phyloP scores from a whole-genome alignment of 2,888 invertebrate species.

The Polia nebulosa region DNA sequence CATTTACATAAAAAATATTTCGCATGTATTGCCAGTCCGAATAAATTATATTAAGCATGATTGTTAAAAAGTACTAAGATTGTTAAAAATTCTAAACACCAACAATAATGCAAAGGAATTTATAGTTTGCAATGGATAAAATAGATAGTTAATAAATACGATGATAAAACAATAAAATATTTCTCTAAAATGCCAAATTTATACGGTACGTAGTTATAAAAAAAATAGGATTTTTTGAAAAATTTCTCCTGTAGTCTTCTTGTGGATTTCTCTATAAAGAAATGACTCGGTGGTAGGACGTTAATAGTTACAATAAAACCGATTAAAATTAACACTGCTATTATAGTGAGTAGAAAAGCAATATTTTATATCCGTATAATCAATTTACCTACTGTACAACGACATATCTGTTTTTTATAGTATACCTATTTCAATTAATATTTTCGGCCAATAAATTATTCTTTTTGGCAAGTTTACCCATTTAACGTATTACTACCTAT shows the following conservation, averaged over 20 bases:
- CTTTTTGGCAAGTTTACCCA: conserved; percentile 76
- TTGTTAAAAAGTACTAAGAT: conserved; percentile 59
- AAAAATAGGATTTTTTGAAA: conserved; percentile 83
- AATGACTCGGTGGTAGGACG: conserved; percentile 76
- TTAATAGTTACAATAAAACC: conserved; percentile 79
- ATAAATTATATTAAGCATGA: conserved; percentile 60
- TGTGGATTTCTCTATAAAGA: conserved; percentile 80
- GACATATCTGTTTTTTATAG: conserved; percentile 89
- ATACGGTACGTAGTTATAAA: conserved; percentile 85
- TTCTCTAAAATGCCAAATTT: conserved; percentile 87
- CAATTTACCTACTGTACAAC: conserved; percentile 82
- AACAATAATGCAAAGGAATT: conserved; percentile 87
- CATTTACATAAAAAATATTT: conserved; percentile 36
- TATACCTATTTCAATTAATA: conserved; percentile 79
- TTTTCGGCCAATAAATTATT: conserved; percentile 75
- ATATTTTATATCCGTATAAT: conserved; percentile 85
- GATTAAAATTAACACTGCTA: conserved; percentile 80
- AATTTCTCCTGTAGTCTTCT: conserved; percentile 85
- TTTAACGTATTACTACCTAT: conserved; percentile 69
- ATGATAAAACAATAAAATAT: conserved; percentile 83
- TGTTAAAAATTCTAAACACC: conserved; percentile 70
- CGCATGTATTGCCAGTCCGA: conserved; percentile 64
- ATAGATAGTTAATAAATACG: conserved; percentile 81
- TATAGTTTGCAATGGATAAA: conserved; percentile 82
- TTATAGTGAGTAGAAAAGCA: conserved; percentile 86